phyloP scores from a whole-genome alignment of 2,888 invertebrate genomes.

The Ligdia adustata region DNA sequence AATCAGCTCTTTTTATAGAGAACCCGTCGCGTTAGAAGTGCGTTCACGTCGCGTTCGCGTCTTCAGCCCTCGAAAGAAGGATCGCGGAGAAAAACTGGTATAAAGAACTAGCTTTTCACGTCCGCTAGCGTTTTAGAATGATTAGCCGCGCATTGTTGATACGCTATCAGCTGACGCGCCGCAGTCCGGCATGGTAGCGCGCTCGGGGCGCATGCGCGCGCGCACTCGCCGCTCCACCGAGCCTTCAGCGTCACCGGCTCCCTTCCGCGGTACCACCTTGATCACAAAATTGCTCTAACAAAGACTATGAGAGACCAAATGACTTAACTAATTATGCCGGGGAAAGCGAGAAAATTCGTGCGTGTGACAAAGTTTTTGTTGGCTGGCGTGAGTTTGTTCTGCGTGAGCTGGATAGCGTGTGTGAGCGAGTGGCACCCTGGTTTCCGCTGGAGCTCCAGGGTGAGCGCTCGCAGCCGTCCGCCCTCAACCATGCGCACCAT shows the following conservation, averaged over 20 bases:
- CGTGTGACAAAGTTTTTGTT: constrained; percentile 67
- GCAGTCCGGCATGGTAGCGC: constrained; percentile 79
- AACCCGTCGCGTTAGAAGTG: constrained; percentile 58
- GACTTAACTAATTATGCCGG: constrained; percentile 54
- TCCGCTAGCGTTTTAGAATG: constrained; percentile 71
- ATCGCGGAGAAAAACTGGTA: constrained; percentile 65
- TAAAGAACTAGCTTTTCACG: constrained; percentile 76
- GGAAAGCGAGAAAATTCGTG: constrained; percentile 60
- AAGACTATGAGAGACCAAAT: constrained; percentile 28
- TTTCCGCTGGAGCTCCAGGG: constrained; percentile 54
- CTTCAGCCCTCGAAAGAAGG: constrained; percentile 49
- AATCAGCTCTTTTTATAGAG: constrained; percentile 62
- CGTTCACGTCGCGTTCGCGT: constrained; percentile 49
- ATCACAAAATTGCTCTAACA: constrained; percentile 10
- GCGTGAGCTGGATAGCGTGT: constrained; percentile 74
- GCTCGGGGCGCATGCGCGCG: constrained; percentile 73
- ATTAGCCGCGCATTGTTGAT: constrained; percentile 79
- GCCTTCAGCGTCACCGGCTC: constrained; percentile 43
- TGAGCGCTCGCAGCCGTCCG: constrained; percentile 30
- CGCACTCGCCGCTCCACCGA: constrained; percentile 56
- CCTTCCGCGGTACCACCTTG: constrained; percentile 5
- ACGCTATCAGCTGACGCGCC: constrained; percentile 78
- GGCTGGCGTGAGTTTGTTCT: constrained; percentile 70
- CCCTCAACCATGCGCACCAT: constrained; percentile 82
- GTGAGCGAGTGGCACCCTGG: constrained; percentile 70